Percentiles rank a stretch among this genome's conserved stretches.
Conservation (phyloP, 2,888 invertebrate species). For the Allophyes oxyacanthae region DNA sequence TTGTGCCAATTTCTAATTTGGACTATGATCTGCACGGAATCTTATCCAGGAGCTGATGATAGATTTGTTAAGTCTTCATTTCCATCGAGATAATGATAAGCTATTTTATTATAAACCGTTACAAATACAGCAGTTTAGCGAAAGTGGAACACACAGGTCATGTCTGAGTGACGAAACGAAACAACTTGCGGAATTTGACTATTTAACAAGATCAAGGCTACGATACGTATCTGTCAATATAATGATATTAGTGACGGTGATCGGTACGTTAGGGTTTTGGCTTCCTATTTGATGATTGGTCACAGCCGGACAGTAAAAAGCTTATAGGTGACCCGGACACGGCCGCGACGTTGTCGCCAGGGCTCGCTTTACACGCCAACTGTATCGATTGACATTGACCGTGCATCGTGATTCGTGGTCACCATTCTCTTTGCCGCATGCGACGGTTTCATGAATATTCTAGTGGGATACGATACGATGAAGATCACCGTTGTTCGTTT, state of each 20-base stretch:
- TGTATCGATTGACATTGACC: constrained; percentile 73
- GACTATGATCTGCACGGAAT: constrained; percentile 7
- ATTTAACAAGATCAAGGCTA: constrained; percentile 33
- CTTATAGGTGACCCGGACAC: constrained; percentile 51
- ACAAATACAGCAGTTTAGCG: constrained; percentile 33
- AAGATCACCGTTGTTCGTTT: constrained; percentile 26
- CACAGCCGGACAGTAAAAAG: constrained; percentile 25
- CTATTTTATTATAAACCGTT: constrained; percentile 39
- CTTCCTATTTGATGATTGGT: constrained; percentile 7
- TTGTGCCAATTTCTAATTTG: constrained; percentile 31
- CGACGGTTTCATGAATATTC: constrained; percentile 63
- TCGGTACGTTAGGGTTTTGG: constrained; percentile 1
- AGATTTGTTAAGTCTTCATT: constrained; percentile 6
- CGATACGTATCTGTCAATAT: constrained; percentile 4
- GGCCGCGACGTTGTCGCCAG: constrained; percentile 8
- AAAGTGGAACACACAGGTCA: constrained; percentile 42
- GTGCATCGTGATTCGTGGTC: constrained; percentile 67
- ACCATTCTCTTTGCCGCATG: constrained; percentile 61
- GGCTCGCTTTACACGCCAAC: constrained; percentile 51
- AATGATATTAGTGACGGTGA: constrained; percentile 14
- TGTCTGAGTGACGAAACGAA: constrained; percentile 30
- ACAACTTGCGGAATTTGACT: constrained; percentile 31
- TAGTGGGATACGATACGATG: constrained; percentile 24
- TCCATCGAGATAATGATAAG: constrained; percentile 19
- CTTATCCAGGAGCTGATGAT: constrained; percentile 4